These are phyloP conservation scores for Piliocolobus tephrosceles DNA, from an alignment of 2,113 vertebrate species.

Conservation along the genomic window DNA sequence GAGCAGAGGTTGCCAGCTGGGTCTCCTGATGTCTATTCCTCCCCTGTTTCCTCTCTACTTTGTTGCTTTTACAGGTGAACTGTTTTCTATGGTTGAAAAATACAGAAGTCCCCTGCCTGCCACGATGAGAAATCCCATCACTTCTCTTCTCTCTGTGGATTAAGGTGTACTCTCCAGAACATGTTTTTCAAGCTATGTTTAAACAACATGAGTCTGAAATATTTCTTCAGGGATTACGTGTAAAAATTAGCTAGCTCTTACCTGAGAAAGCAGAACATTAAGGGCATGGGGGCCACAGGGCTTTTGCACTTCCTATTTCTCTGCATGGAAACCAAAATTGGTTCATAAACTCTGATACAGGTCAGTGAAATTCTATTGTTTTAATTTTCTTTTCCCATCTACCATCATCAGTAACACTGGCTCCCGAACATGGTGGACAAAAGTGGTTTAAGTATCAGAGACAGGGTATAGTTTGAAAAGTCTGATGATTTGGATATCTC, in stretches of 20 bases:
- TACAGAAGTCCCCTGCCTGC: not conserved
- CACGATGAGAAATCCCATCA: not conserved
- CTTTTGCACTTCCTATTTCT: not conserved
- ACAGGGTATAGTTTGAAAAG: not conserved
- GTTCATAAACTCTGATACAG: not conserved
- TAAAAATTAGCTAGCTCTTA: not conserved
- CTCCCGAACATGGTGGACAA: not conserved
- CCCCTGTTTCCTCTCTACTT: not conserved
- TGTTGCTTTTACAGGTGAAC: not conserved
- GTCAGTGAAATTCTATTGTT: not conserved
- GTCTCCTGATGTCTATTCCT: not conserved
- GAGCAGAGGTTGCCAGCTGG: not conserved
- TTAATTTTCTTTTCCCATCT: not conserved
- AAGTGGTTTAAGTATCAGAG: not conserved
- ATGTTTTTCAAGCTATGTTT: not conserved
- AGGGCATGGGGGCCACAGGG: not conserved
- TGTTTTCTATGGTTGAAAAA: not conserved
- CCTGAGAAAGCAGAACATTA: not conserved
- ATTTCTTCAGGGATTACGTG: not conserved
- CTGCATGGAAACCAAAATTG: not conserved
- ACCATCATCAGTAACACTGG: not conserved
- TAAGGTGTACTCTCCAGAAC: not conserved
- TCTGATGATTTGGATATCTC: not conserved
- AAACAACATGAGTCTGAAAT: not conserved
- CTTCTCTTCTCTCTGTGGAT: not conserved